Evolutionary conservation across 2,888 invertebrate species (phyloP).

Genomic region (Drosophila flavopinicola): DNA sequence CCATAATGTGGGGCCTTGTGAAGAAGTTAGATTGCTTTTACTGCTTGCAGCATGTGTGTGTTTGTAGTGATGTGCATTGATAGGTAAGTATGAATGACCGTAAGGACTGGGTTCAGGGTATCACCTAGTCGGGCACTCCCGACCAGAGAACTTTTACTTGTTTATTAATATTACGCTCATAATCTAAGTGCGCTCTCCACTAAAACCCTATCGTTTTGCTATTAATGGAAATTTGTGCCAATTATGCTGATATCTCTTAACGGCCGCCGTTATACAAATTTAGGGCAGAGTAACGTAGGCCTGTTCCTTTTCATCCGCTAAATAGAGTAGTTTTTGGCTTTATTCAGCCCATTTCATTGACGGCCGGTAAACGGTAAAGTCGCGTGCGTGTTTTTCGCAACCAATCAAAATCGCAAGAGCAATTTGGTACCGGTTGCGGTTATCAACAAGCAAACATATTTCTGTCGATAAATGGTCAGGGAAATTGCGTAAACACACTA

Average conservation of each 20-base stretch:
- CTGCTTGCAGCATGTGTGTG: too few species aligned
- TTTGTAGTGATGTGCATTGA: too few species aligned
- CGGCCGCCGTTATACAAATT: slow-evolving; percentile 35
- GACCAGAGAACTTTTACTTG: too few species aligned
- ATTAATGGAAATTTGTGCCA: slow-evolving; percentile 12
- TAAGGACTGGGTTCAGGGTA: too few species aligned
- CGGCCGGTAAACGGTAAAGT: slow-evolving; percentile 66
- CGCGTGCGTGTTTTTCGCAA: slow-evolving; percentile 24
- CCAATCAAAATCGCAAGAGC: slow-evolving; percentile 52
- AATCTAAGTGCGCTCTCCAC: too few species aligned
- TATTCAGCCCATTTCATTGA: slow-evolving; percentile 58
- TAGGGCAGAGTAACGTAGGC: too few species aligned
- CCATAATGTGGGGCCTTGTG: too few species aligned
- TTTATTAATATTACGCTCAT: too few species aligned
- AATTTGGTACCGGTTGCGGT: slow-evolving; percentile 34
- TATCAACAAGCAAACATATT: slow-evolving; percentile 48
- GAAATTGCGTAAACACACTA: slow-evolving; percentile 4
- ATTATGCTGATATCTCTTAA: slow-evolving; percentile 44
- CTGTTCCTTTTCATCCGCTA: slow-evolving; percentile 26
- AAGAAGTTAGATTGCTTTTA: too few species aligned
- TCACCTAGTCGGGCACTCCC: too few species aligned
- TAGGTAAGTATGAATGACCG: too few species aligned
- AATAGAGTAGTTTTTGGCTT: slow-evolving; percentile 18
- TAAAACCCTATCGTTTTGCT: too few species aligned
- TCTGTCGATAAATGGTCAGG: slow-evolving; percentile 41